Percentiles rank a stretch among this genome's conserved stretches.
Conservation (phyloP, 2,797 vertebrate genomes). For the Zenarchopterus dispar region DNA sequence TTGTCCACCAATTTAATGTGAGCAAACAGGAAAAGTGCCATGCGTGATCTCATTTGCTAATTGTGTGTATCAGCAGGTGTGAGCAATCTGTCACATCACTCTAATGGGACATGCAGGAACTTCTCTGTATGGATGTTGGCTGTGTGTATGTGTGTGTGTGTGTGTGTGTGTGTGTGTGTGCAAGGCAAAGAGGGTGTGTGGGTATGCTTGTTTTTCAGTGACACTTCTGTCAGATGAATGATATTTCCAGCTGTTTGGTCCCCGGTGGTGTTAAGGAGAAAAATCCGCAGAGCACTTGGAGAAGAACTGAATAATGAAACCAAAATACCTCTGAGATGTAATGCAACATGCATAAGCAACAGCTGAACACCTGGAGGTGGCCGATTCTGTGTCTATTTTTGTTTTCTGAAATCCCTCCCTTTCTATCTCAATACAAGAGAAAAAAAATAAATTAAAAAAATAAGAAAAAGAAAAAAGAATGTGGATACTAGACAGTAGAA, state of each 20-base stretch:
- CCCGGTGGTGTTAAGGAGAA: neutral
- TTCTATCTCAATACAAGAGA: too few species aligned
- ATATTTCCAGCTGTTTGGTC: conserved; percentile 17
- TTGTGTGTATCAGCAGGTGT: conserved; percentile 44
- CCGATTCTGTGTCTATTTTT: neutral
- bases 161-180: neutral
- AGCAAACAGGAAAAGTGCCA: conserved; percentile 16
- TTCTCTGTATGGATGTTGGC: neutral
- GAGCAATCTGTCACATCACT: conserved; percentile 34
- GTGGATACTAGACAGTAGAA: too few species aligned
- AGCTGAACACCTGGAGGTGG: conserved; percentile 9
- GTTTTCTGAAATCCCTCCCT: neutral
- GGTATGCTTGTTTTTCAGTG: conserved; percentile 30
- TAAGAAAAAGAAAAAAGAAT: too few species aligned
- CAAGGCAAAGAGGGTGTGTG: neutral
- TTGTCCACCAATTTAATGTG: neutral
- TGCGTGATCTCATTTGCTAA: conserved; percentile 44
- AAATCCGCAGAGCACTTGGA: neutral
- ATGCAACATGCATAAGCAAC: neutral
- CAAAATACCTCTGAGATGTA: neutral
- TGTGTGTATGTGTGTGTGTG: conserved; percentile 5
- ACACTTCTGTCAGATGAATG: conserved; percentile 37
- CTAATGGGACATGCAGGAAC: neutral
- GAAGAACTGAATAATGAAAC: conserved; percentile 27
- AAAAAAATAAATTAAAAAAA: too few species aligned